Evolutionary conservation across 2,888 invertebrate genomes (phyloP).

Genomic region (Plagodis dolabraria): DNA sequence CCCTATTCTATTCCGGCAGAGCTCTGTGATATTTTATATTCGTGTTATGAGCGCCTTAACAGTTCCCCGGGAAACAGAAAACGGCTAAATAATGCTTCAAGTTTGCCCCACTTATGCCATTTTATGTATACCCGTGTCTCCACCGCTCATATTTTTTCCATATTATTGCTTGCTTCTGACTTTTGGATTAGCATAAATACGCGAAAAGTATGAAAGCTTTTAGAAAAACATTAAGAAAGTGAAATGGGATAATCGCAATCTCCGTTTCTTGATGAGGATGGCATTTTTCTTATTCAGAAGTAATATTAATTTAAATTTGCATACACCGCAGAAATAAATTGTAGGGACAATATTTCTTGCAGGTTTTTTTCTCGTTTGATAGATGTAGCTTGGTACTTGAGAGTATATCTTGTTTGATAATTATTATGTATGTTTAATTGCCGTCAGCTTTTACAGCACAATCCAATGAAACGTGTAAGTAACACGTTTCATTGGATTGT

Average conservation of each 20-base stretch:
- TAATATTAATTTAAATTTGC: slow-evolving; percentile 38
- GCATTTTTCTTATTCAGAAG: slow-evolving; percentile 43
- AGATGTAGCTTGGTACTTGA: no score
- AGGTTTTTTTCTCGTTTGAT: no score
- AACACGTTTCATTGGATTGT: no score
- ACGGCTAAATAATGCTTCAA: slow-evolving; percentile 63
- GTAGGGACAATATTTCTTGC: not conserved
- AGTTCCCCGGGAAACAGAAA: slow-evolving; percentile 49
- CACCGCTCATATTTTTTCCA: slow-evolving; percentile 56
- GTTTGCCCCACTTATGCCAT: slow-evolving; percentile 61
- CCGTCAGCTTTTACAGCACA: no score
- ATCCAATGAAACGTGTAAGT: no score
- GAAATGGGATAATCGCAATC: slow-evolving; percentile 53
- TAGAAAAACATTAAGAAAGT: slow-evolving; percentile 56
- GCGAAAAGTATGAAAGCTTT: slow-evolving; percentile 62
- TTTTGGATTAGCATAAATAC: slow-evolving; percentile 65
- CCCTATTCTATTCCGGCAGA: slow-evolving; percentile 6
- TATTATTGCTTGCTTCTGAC: slow-evolving; percentile 64
- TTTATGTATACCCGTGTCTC: slow-evolving; percentile 62
- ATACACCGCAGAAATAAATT: slow-evolving; percentile 8
- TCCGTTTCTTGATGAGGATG: slow-evolving; percentile 49
- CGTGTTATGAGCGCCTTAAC: slow-evolving; percentile 43
- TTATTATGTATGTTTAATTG: no score
- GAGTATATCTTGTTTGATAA: no score
- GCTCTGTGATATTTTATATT: slow-evolving; percentile 28